Base-by-base conservation (phyloP, 2,113 vertebrate species). In the Gopherus flavomarginatus region DNA sequence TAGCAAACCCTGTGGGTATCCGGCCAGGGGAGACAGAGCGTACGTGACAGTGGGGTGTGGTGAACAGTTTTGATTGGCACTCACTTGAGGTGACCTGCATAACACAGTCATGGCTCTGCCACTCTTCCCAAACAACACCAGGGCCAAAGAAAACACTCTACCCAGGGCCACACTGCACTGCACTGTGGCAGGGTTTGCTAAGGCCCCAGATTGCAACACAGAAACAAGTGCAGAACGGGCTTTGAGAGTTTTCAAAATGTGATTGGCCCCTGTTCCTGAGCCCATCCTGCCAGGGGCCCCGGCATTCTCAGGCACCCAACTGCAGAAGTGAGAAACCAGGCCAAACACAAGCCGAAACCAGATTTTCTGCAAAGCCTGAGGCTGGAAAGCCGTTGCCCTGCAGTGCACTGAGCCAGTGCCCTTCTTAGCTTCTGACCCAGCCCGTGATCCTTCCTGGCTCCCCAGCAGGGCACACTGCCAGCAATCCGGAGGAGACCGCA, bases 241-340 rank as follows among this genome's bases (percentile, higher is more conserved):
- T 31, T 31, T 1, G 31, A 16, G 59, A 62, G 35, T 17, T 69
- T 69, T 69, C 16, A n/a, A 22, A 44, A 24, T 11, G 69, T 5
- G n/a, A 24, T 6, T 16, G 11, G 13, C 9, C 42, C 85, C 52
- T 47, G 38, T 35, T 19, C 44, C 83, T 29, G 47, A 17, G 82
- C 29, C 85, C 2, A 27, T 92, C 85, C 94, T 83, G 85, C 95
- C n/a, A 69, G 94, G 90, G 90, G 65, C 26, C 42, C 75, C 35
- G 7, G 26, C 53, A 26, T 31, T 81, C 2, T 0, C 2, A 17
- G 42, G 3, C 53, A 54, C n/a, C 52, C 26, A 13, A 7, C 29
- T 6, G 49, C 19, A 35, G 6, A 38, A 47, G 12, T 35, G 31
- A 72, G 50, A 5, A 1, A 29, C 24, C 92, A 81, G 13, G 3